Evolutionary conservation across 2,113 vertebrate genomes (phyloP).

Genomic region (Nycticryphes semicollaris): DNA sequence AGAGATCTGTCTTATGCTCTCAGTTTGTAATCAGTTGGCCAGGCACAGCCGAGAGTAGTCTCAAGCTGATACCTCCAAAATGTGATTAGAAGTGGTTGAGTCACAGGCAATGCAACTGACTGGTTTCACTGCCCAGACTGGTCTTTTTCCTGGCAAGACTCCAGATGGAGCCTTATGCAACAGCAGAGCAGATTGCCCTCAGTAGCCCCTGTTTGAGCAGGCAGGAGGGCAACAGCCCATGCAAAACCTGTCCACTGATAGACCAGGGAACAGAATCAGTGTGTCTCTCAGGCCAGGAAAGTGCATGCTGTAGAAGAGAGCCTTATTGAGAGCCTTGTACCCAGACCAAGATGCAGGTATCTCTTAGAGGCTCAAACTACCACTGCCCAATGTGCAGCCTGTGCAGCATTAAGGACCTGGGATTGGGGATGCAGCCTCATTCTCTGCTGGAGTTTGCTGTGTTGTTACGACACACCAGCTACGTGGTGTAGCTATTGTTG

Average conservation of each 20-base stretch:
- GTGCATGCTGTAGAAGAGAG: neutral
- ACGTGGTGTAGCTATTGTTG: neutral
- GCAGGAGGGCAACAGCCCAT: neutral
- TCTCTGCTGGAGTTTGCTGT: neutral
- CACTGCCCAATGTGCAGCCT: neutral
- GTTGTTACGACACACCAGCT: neutral
- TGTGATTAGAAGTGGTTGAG: neutral
- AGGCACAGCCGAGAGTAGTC: neutral
- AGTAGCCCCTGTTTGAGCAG: neutral
- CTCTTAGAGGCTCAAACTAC: neutral
- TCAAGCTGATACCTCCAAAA: neutral
- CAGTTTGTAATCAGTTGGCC: neutral
- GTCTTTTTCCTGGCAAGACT: neutral
- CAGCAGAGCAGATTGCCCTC: neutral
- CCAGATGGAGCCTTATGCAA: neutral
- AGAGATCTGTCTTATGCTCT: neutral
- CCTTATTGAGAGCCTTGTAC: neutral
- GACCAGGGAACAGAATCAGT: neutral
- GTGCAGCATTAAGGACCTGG: neutral
- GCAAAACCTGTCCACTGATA: neutral
- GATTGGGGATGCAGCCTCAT: neutral
- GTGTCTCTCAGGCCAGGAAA: neutral
- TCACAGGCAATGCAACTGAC: neutral
- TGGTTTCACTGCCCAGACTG: neutral
- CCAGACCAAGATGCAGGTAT: neutral